Evolutionary conservation across 1,140 invertebrate genomes (phyloP), one percentile per base, ranked within the genome.

Genomic region (Brachionus rubens): DNA sequence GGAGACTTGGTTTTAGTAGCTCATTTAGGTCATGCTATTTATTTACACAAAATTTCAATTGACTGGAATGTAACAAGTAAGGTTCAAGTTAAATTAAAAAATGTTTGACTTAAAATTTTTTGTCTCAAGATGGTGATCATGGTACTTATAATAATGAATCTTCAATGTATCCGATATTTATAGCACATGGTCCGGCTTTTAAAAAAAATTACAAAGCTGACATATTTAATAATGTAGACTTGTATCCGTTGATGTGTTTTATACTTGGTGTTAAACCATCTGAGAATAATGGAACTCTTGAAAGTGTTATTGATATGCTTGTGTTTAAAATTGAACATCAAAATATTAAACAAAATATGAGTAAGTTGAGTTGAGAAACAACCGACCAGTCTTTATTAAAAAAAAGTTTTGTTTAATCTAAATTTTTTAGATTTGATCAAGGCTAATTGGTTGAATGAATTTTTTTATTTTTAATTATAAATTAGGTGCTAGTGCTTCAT

Each of bases 151-250:
- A 89, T 78, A 81, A 81, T n/a, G 79, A 83, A 2, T 75, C 78
- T 36, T 82, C 84, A 16, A 91, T 91, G 90, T 86, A 87, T 80
- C 88, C 90, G 30, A 88, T 89, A 76, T 91, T 91, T 78, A 86
- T 91, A 68, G 90, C 89, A 0, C 82, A 85, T 75, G 90, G 90
- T 5, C 90, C 90, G 50, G 83, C 86, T 33, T 89, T 91, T 80
- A 84, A 86, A 78, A 78, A 82, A 50, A 81, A 85, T 24, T 85
- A 85, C 75, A 85, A 85, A 79, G 78, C 87, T 26, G 77, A 85
- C 0, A 87, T 87, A 1, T 90, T 91, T 79, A 81, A 88, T 41
- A 89, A 85, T 78, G 85, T 90, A 1, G 89, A 91, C 80, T 79
- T 91, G 28, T 90, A 88, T 79, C 87, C 88, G 14, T 79, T 91